Evolutionary conservation across 2,888 invertebrate species (phyloP).

Genomic region (Apamea monoglypha): DNA sequence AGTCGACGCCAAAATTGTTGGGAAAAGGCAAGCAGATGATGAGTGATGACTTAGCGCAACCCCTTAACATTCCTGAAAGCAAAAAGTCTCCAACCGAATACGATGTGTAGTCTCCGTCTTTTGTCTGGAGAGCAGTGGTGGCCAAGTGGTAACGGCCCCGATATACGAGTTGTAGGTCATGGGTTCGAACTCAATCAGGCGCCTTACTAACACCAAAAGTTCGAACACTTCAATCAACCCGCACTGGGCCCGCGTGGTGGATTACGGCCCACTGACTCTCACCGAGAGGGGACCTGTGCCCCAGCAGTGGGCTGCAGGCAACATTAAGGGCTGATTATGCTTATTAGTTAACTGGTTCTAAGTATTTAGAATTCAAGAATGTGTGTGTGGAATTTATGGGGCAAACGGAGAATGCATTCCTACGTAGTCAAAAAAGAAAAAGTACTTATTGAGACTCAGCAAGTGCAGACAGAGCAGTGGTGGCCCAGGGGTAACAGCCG

Average conservation of each 20-base stretch:
- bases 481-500: no score
- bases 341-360: not conserved
- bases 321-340: not conserved
- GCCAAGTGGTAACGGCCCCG: not conserved
- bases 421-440: not conserved
- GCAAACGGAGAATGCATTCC: not conserved
- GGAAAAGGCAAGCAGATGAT: no score
- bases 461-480: no score
- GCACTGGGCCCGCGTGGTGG: not conserved
- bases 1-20: no score
- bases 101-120: no score
- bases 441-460: no score
- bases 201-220: not conserved
- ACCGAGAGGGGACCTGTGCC: not conserved
- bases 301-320: not conserved
- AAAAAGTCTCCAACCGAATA: no score
- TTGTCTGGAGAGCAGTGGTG: not conserved
- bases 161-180: not conserved
- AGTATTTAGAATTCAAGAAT: not conserved
- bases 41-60: no score
- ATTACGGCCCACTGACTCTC: not conserved
- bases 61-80: no score
- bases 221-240: not conserved
- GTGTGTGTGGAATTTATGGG: not conserved
- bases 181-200: not conserved